phyloP scores from a whole-genome alignment of 2,113 vertebrate species.

The Glareola pratincola region DNA sequence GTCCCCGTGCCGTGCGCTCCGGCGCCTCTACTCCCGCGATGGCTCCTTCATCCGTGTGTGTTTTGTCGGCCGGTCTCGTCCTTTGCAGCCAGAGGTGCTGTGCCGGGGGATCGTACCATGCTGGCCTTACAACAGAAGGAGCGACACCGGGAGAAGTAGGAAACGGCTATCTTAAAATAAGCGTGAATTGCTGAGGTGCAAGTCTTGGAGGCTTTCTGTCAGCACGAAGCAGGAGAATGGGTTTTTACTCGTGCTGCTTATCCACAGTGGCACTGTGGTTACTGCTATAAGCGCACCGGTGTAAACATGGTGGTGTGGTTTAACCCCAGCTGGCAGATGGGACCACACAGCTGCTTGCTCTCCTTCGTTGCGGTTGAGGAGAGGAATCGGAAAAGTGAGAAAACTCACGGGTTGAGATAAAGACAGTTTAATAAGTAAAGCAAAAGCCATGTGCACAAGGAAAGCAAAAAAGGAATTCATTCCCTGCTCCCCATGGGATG shows the following conservation, averaged over 20 bases:
- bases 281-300: rapidly evolving
- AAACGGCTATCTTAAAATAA: background rate
- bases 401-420: background rate
- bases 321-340: background rate
- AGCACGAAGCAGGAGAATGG: background rate
- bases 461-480: background rate
- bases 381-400: background rate
- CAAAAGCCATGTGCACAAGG: background rate
- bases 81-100: rapidly evolving
- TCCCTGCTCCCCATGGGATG: background rate
- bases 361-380: background rate
- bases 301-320: background rate
- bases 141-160: too few relatives aligned
- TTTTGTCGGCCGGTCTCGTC: rapidly evolving
- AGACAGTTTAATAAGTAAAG: background rate
- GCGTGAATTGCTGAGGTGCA: rapidly evolving
- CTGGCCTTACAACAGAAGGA: too few relatives aligned
- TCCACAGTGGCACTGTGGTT: background rate
- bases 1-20: rapidly evolving
- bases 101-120: rapidly evolving
- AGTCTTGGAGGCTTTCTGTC: background rate
- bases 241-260: rapidly evolving
- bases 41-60: rapidly evolving
- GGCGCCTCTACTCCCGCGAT: rapidly evolving
- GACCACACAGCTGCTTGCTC: background rate